Percentiles rank a stretch among this genome's conserved stretches.
phyloP scores from a whole-genome alignment of 2,888 invertebrate species.

The Athalia rosae region DNA sequence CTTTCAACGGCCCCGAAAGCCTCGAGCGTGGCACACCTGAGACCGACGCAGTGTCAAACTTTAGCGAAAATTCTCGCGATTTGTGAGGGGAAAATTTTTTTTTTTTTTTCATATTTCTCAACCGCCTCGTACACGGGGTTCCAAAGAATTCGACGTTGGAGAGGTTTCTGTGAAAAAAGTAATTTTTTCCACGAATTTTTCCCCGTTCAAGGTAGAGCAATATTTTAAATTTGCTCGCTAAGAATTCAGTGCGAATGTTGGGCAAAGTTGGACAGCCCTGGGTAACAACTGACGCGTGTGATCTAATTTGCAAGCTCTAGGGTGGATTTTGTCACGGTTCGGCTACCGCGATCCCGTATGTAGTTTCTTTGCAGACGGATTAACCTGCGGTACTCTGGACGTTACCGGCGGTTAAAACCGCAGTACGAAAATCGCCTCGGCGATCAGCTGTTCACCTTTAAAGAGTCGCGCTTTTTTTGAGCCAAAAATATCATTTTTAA shows the following conservation, averaged over 20 bases:
- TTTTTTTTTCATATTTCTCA: not conserved
- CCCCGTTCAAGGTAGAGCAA: not conserved
- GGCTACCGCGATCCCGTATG: slow-evolving; percentile 61
- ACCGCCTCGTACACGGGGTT: not conserved
- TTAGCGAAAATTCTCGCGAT: not conserved
- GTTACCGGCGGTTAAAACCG: not conserved
- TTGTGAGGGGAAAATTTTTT: not conserved
- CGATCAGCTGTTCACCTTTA: not conserved
- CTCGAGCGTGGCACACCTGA: not conserved
- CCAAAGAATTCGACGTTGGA: not conserved
- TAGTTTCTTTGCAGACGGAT: slow-evolving; percentile 41
- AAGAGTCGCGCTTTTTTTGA: slow-evolving; percentile 4
- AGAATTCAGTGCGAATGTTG: slow-evolving; percentile 48
- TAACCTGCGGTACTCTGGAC: not conserved
- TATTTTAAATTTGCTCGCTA: slow-evolving; percentile 36
- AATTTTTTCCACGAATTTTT: not conserved
- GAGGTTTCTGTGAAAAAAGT: not conserved
- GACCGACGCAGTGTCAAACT: too few relatives aligned
- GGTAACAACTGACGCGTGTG: slow-evolving; percentile 64
- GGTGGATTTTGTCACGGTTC: slow-evolving; percentile 67
- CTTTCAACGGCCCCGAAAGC: not conserved
- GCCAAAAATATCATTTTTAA: not conserved
- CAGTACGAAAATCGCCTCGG: not conserved
- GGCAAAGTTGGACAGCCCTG: slow-evolving; percentile 68
- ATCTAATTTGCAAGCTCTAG: slow-evolving; percentile 69